Conservation (phyloP, 2,888 invertebrate species). For the Liodrosophila aerea region DNA sequence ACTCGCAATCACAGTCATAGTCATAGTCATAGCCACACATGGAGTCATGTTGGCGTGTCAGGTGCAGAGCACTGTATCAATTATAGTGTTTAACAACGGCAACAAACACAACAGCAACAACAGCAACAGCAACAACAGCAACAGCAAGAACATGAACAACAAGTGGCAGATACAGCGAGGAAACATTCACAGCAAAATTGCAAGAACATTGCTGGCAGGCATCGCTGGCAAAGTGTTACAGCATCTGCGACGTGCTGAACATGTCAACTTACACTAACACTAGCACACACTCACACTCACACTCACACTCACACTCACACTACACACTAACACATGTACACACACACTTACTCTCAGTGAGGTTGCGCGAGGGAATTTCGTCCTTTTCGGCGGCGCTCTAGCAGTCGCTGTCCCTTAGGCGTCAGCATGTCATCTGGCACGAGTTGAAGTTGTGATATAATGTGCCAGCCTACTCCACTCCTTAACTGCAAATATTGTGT, state of each 20-base stretch:
- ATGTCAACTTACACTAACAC: slow-evolving; percentile 29
- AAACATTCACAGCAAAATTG: slow-evolving; percentile 19
- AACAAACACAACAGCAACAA: slow-evolving; percentile 11
- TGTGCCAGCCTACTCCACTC: no score
- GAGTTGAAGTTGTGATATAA: no score
- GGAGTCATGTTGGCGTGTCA: slow-evolving; percentile 44
- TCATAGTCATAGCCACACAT: not conserved
- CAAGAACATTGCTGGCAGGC: slow-evolving; percentile 30
- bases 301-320: slow-evolving; percentile 8
- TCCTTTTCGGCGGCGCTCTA: no score
- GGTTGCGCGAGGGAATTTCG: no score
- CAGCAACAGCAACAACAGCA: slow-evolving; percentile 16
- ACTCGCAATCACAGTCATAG: not conserved
- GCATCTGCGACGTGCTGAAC: slow-evolving; percentile 31
- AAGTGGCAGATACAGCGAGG: slow-evolving; percentile 30
- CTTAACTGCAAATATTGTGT: no score
- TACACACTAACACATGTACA: slow-evolving; percentile 7
- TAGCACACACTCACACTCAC: slow-evolving; percentile 2
- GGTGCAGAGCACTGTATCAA: slow-evolving; percentile 51
- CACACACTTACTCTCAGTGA: not conserved
- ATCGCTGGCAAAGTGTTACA: slow-evolving; percentile 33
- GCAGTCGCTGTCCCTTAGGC: no score
- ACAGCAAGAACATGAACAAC: slow-evolving; percentile 26
- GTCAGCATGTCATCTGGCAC: no score
- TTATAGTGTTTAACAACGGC: slow-evolving; percentile 45